Percentiles rank a stretch among this genome's conserved stretches.
phyloP scores from a whole-genome alignment of 2,113 vertebrate species.

The Protobothrops mucrosquamatus region DNA sequence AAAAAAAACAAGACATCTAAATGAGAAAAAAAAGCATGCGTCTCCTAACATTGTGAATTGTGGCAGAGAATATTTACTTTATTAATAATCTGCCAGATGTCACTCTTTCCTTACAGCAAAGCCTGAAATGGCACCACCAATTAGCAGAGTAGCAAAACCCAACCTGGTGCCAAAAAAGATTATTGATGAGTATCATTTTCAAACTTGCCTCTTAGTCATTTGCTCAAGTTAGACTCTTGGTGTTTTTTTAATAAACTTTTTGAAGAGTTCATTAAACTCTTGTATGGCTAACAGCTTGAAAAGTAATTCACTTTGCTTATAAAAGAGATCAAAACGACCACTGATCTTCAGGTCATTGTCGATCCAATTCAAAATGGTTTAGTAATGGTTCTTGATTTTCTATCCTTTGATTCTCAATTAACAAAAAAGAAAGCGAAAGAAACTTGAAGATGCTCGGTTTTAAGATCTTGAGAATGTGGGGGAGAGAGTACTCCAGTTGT shows the following conservation, averaged over 20 bases:
- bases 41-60: constrained; percentile 3
- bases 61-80: constrained; percentile 49
- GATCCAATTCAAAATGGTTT: background rate
- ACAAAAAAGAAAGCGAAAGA: background rate
- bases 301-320: too few species aligned
- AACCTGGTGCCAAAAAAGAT: constrained; percentile 40
- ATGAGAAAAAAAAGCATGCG: constrained; percentile 25
- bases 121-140: constrained; percentile 22
- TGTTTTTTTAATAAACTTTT: background rate
- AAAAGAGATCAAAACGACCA: rapidly evolving
- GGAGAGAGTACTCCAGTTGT: background rate
- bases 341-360: background rate
- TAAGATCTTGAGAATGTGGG: background rate
- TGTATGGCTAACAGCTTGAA: background rate
- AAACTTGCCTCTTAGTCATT: constrained; percentile 39
- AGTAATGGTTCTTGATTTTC: background rate
- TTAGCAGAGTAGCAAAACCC: constrained; percentile 8
- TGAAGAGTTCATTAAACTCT: too few species aligned
- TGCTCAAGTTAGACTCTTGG: background rate
- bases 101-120: constrained; percentile 18
- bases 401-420: background rate
- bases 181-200: constrained; percentile 22
- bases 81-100: constrained; percentile 34
- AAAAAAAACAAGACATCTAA: constrained; percentile 29
- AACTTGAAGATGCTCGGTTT: background rate